Base-by-base conservation (phyloP, 2,888 invertebrate genomes). In the Acrocyrtus sp. region DNA sequence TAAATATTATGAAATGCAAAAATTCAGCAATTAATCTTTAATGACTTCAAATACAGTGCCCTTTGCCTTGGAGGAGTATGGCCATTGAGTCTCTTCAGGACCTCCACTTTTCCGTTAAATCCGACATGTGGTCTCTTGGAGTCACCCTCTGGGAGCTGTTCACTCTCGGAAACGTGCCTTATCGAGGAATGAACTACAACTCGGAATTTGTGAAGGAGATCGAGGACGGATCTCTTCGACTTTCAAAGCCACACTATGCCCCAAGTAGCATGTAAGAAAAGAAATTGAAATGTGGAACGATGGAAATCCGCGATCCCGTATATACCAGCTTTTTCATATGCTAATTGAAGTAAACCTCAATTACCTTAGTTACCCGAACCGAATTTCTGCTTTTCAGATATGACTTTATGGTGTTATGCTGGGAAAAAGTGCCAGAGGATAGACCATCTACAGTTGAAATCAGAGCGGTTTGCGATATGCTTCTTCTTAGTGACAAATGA, bases 81-180 rank as follows among this genome's bases (percentile, higher is more conserved):
- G n/a, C 54, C 3, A 19, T 54, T 5, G 54, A 54, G 17, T 10
- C 19, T 8, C 39, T 54, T 3, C 15, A 54, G 19, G 10, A 21
- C 6, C 4, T 21, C 8, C 10, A 34, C 17, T 54, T 54, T 39
- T 54, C 54, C 4, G 21, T 39, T 3, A 39, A 34, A 19, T 39
- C 34, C 8, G 54, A 54, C 54, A 21, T 54, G 3, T 54, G 54
- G 54, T 3, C 34, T 15, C 39, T 17, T 24, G 54, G 4, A 39
- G 39, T 54, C 5, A 54, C 54, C 2, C 27, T 24, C 8, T 54
- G 54, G 54, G 54, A 54, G 39, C 2, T 54, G 6, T 54, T 54
- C 21, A 19, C 54, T 4, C 12, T 54, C 2, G 54, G 19, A 1
- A 8, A 34, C 3, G 2, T n/a, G 2, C 51, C 51, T 3, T 51